Conservation (phyloP, 2,113 vertebrate genomes). For the Dasypus novemcinctus region DNA sequence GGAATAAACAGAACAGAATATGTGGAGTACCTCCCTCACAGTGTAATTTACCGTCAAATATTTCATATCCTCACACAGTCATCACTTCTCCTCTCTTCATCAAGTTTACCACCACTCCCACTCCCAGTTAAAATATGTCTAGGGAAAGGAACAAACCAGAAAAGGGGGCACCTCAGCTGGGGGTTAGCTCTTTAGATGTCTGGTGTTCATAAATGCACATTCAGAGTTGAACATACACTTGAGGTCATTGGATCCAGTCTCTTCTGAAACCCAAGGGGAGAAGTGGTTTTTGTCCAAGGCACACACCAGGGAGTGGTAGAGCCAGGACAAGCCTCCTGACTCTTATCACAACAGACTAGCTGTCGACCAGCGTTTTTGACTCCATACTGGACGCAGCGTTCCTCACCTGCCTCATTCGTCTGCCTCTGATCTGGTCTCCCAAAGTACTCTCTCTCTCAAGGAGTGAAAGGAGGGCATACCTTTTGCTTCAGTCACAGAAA, state of each 20-base stretch:
- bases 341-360: neutral
- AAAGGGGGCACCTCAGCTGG: neutral
- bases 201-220: neutral
- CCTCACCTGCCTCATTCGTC: neutral
- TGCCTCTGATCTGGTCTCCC: neutral
- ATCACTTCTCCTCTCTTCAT: neutral
- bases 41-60: neutral
- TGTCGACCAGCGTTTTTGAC: neutral
- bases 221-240: neutral
- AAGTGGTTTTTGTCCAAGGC: neutral
- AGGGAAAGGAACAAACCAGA: neutral
- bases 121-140: neutral
- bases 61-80: neutral
- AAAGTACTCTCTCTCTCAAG: neutral
- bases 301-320: neutral
- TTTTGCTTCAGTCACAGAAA: neutral
- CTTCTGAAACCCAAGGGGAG: neutral
- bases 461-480: neutral
- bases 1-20: neutral
- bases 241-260: neutral
- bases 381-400: neutral
- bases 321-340: neutral
- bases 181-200: neutral
- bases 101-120: neutral
- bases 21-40: neutral